phyloP scores from a whole-genome alignment of 2,113 vertebrate genomes.

The Maccullochella peelii region DNA sequence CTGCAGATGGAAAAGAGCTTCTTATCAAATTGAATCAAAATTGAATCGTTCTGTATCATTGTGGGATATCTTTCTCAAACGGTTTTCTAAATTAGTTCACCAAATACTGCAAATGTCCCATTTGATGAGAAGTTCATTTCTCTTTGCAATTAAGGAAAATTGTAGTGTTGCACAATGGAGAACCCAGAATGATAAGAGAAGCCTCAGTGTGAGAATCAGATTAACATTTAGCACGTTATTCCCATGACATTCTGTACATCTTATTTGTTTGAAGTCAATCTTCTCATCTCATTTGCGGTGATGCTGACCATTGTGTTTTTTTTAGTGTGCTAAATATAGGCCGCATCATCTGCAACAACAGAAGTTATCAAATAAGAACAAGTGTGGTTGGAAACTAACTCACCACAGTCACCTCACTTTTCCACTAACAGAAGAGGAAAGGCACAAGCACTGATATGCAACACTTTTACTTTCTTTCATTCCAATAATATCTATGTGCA shows the following conservation, averaged over 20 bases:
- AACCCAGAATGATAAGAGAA: not conserved
- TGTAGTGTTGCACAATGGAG: not conserved
- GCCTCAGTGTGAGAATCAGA: not conserved
- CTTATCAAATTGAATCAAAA: slow-evolving; percentile 10
- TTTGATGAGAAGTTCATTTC: not conserved
- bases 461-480: not conserved
- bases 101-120: not conserved
- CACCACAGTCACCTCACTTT: slow-evolving; percentile 53
- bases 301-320: slow-evolving; percentile 30
- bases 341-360: slow-evolving; percentile 24
- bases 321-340: slow-evolving; percentile 70
- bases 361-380: slow-evolving; percentile 45
- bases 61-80: not conserved
- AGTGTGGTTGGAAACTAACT: slow-evolving; percentile 78
- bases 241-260: not conserved
- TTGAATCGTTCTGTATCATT: not conserved
- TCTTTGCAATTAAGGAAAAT: not conserved
- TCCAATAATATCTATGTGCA: not conserved
- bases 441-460: not conserved
- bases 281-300: not conserved
- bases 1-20: slow-evolving; percentile 29
- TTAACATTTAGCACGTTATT: not conserved
- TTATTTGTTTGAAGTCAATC: not conserved
- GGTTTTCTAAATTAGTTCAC: not conserved
- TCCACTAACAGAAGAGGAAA: slow-evolving; percentile 46